phyloP scores from a whole-genome alignment of 1,140 invertebrate species.

The Halyomorpha halys region DNA sequence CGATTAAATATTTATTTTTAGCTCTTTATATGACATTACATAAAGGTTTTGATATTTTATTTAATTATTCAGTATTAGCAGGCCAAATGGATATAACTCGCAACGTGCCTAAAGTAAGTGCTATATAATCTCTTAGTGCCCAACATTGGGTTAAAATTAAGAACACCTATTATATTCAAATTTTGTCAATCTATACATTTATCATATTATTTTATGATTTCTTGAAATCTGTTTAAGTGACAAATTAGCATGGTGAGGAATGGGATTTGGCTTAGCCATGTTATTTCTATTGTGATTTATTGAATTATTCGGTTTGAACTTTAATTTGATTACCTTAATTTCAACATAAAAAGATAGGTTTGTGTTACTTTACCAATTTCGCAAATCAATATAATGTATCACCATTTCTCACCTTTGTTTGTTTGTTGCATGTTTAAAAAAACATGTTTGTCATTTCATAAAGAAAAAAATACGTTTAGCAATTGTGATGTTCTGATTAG shows the following conservation, averaged over 20 bases:
- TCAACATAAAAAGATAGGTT: not conserved
- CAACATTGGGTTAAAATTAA: slow-evolving; percentile 6
- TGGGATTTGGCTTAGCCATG: not conserved
- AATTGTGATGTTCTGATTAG: slow-evolving; percentile 25
- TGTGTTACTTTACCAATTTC: not conserved
- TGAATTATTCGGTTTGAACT: not conserved
- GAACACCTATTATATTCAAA: slow-evolving; percentile 17
- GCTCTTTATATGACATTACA: slow-evolving; percentile 19
- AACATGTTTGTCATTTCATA: slow-evolving; percentile 3
- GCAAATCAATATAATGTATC: not conserved
- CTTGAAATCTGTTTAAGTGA: slow-evolving; percentile 1
- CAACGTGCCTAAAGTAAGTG: slow-evolving; percentile 28
- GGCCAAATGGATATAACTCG: slow-evolving; percentile 25
- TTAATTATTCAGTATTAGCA: slow-evolving; percentile 27
- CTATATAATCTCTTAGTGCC: slow-evolving; percentile 23
- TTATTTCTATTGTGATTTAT: not conserved
- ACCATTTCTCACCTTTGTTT: slow-evolving; percentile 17
- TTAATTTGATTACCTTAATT: not conserved
- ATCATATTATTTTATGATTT: slow-evolving; percentile 1
- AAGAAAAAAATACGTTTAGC: slow-evolving; percentile 22
- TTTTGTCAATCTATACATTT: slow-evolving; percentile 7
- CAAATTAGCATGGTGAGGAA: slow-evolving; percentile 12
- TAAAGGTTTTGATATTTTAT: slow-evolving; percentile 21
- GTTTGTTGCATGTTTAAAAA: slow-evolving; percentile 13
- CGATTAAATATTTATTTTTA: slow-evolving; percentile 18